phyloP scores from a whole-genome alignment of 2,797 vertebrate species.

The Dicrostonyx torquatus region DNA sequence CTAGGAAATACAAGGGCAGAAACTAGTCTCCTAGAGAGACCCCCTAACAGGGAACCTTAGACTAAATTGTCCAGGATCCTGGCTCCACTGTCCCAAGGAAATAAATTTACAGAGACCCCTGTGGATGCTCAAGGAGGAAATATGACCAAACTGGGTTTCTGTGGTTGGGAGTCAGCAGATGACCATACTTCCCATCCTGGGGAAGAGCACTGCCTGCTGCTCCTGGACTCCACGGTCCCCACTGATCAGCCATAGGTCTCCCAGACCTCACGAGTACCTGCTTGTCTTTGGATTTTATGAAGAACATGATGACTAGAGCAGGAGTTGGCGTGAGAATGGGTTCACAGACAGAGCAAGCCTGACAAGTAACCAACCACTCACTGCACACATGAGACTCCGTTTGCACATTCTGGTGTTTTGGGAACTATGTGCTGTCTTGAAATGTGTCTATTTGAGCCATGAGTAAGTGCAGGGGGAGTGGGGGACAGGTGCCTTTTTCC shows the following conservation, averaged over 20 bases:
- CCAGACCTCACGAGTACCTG: not conserved
- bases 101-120: not conserved
- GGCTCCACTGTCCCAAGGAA: not conserved
- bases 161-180: not conserved
- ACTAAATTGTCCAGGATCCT: not conserved
- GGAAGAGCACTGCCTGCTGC: not conserved
- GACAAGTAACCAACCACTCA: not conserved
- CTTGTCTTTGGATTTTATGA: not conserved
- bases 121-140: not conserved
- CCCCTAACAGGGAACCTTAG: not conserved
- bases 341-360: not conserved
- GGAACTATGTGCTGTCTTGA: slow-evolving; percentile 66
- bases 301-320: not conserved
- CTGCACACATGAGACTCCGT: not conserved
- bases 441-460: slow-evolving; percentile 40
- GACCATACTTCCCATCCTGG: not conserved
- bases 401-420: slow-evolving; percentile 44
- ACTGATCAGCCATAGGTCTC: not conserved
- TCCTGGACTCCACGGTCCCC: not conserved
- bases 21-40: not conserved
- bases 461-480: slow-evolving; percentile 54
- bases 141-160: not conserved
- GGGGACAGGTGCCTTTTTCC: slow-evolving; percentile 33
- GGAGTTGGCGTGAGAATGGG: fast-evolving
- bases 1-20: not conserved